Base-by-base conservation (phyloP, 2,888 invertebrate genomes). In the Gastrophysa polygoni region DNA sequence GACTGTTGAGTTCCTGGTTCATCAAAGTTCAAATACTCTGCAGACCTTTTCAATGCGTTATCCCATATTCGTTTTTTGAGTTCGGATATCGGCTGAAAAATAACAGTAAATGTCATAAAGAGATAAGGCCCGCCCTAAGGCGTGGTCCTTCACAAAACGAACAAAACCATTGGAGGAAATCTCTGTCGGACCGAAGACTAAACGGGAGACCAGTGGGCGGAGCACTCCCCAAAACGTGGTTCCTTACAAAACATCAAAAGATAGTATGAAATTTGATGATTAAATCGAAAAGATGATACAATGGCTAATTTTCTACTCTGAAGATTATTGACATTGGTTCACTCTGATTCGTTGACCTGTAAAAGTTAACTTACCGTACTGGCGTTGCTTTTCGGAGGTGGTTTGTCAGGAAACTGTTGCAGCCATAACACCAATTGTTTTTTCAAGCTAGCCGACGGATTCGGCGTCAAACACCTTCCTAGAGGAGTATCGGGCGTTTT, bases 401-500 rank as follows among this genome's bases (percentile, higher is more conserved):
- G 34, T 24, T 52, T 78, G 52, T 85, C 83, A 0, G 85, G 84
- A 60, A 86, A 78, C 29, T 77, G 74, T 56, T 85, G 80, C n/a
- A 84, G 75, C 81, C 81, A 85, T 60, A 80, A 81, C 18, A 81
- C 75, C 80, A 83, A 83, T 17, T 77, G 78, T 73, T 87, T 87
- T 59, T 83, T 79, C 1, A 85, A 81, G 7, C 77, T 75, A 0
- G 84, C 83, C 0, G 85, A 83, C 2, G 86, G 85, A 76, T 84
- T 80, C 0, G 83, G 77, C 24, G 76, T 76, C 38, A 85, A 80
- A 57, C 83, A 78, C 32, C 81, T 80, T 1, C 86, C 87, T 59
- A 85, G 83, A 0, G 87, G 87, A 7, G 85, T 84, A 1, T 85
- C 84, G 0, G 87, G 87, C 0, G 87, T 87, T 11, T 82, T 78